Evolutionary conservation across 2,113 vertebrate species (phyloP).

Genomic region (Scopus umbretta): DNA sequence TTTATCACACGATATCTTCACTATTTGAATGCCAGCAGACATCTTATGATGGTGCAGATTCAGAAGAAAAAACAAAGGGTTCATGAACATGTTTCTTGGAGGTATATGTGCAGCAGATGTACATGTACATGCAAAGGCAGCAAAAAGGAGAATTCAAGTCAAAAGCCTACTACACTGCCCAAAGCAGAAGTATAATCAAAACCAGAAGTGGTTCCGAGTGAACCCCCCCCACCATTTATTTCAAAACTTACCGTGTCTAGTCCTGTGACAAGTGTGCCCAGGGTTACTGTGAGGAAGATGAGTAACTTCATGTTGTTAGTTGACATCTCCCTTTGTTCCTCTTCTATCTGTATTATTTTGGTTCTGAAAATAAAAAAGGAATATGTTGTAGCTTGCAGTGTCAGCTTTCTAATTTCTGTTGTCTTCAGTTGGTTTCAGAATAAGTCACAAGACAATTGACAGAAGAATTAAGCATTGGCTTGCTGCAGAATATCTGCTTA

Average conservation of each 20-base stretch:
- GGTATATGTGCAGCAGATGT: background rate
- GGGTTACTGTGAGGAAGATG: background rate
- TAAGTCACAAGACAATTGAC: background rate
- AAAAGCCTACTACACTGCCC: background rate
- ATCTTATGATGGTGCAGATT: background rate
- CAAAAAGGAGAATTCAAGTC: background rate
- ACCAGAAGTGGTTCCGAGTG: background rate
- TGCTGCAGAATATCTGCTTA: background rate
- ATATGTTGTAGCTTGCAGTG: background rate
- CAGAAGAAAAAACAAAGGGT: background rate
- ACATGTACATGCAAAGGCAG: background rate
- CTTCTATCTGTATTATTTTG: background rate
- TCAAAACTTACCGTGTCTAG: slow-evolving; percentile 46
- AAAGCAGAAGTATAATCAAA: background rate
- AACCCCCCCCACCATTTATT: background rate
- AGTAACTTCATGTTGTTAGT: slow-evolving; percentile 39
- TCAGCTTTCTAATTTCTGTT: background rate
- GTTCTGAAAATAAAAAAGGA: slow-evolving; percentile 34
- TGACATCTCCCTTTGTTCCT: background rate
- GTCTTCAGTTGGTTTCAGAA: background rate
- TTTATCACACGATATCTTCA: background rate
- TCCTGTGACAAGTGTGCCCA: background rate
- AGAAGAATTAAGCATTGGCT: background rate
- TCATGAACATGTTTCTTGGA: background rate
- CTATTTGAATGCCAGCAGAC: background rate